A percentile compares a stretch with the other conserved stretches of the same genome.
phyloP scores from a whole-genome alignment of 2,888 invertebrate species.

The Ecdyonurus torrentis region DNA sequence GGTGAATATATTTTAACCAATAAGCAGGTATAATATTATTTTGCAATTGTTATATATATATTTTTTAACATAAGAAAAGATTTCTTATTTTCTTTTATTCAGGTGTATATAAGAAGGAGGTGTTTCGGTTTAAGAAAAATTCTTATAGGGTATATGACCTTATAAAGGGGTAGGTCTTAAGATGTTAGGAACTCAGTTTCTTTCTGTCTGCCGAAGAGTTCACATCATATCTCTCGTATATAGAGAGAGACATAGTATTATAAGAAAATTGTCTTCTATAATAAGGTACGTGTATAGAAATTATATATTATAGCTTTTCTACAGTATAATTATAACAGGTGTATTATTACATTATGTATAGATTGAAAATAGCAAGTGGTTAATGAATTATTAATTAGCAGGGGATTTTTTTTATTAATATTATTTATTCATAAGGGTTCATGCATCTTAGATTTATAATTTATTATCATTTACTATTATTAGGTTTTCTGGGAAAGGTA shows the following conservation, averaged over 20 bases:
- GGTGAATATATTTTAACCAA: not conserved
- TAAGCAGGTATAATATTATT: not conserved
- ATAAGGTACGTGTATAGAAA: not conserved
- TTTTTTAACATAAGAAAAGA: not conserved
- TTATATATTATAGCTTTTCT: not conserved
- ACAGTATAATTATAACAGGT: not conserved
- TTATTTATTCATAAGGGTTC: too few relatives aligned
- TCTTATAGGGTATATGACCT: not conserved
- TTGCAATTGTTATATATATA: not conserved
- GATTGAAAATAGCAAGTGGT: not conserved
- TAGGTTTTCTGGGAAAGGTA: too few relatives aligned
- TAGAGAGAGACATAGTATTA: too few relatives aligned
- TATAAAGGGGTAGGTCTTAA: not conserved
- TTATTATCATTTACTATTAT: too few relatives aligned
- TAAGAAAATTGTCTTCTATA: too few relatives aligned
- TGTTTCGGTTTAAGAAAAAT: not conserved
- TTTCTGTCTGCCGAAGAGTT: not conserved
- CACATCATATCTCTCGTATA: too few relatives aligned
- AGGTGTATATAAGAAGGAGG: not conserved
- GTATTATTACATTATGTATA: not conserved
- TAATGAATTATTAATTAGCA: not conserved
- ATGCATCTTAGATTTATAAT: too few relatives aligned
- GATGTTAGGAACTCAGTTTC: not conserved
- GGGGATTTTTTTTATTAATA: not conserved
- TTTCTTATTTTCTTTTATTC: not conserved